Conservation (phyloP, 1,140 invertebrate genomes). For the Pseudobourletiella spinata region DNA sequence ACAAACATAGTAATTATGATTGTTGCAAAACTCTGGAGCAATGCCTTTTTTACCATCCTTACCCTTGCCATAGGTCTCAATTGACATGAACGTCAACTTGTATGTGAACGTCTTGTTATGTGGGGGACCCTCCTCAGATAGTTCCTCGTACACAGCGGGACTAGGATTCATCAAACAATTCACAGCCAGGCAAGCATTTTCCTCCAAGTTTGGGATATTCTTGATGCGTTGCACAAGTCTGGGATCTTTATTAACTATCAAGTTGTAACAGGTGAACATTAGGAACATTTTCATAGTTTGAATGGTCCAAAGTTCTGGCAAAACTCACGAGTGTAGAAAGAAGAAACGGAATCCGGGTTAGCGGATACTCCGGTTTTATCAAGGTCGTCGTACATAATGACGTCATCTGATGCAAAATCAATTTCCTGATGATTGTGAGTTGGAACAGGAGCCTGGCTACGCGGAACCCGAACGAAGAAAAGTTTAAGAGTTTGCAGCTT, state of each 20-base stretch:
- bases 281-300: too few species aligned
- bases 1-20: conserved; percentile 1
- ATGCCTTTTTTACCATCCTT: neutral
- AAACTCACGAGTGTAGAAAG: neutral
- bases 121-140: conserved; percentile 18
- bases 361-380: neutral
- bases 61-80: conserved; percentile 16
- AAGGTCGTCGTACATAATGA: neutral
- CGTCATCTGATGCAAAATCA: neutral
- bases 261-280: neutral
- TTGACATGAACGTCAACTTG: conserved; percentile 5
- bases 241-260: neutral
- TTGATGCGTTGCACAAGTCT: conserved; percentile 3
- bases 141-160: neutral
- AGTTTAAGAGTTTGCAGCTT: too few species aligned
- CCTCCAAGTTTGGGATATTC: conserved; percentile 28
- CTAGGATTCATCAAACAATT: conserved; percentile 14
- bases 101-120: conserved; percentile 20
- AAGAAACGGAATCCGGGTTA: neutral
- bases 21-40: neutral
- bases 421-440: too few species aligned
- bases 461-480: too few species aligned
- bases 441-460: too few species aligned
- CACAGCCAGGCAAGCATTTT: conserved; percentile 20
- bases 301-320: neutral